A percentile compares a stretch with the other conserved stretches of the same genome.
These are phyloP conservation scores for Sipunculus nudus DNA, from an alignment of 2,888 invertebrate species.

Conservation along the genomic window DNA sequence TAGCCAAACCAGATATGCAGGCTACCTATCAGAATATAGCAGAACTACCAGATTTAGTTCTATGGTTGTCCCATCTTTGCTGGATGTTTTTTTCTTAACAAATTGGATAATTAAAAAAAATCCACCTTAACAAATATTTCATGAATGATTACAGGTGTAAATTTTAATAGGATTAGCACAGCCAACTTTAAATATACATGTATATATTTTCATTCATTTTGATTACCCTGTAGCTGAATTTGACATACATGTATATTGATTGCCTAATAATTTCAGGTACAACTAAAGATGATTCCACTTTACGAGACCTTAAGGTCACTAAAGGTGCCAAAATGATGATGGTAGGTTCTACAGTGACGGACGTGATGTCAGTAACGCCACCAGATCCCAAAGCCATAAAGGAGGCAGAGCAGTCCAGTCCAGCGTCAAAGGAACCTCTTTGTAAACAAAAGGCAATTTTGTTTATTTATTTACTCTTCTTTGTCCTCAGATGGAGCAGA, in stretches of 20 bases:
- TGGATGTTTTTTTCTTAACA: too few relatives aligned
- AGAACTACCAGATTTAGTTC: too few relatives aligned
- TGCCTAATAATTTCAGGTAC: slow-evolving; percentile 70
- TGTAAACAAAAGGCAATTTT: slow-evolving; percentile 65
- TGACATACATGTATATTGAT: neutral
- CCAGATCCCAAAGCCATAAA: slow-evolving; percentile 69
- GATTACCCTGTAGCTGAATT: neutral
- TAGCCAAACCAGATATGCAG: too few relatives aligned
- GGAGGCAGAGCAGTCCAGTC: slow-evolving; percentile 57
- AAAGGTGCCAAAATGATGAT: slow-evolving; percentile 87
- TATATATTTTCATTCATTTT: neutral
- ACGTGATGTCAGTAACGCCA: slow-evolving; percentile 83
- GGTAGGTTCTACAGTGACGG: slow-evolving; percentile 87
- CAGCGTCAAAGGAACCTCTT: slow-evolving; percentile 65
- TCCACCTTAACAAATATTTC: too few relatives aligned
- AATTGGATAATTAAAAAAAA: too few relatives aligned
- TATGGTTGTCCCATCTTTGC: too few relatives aligned
- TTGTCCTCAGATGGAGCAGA: neutral
- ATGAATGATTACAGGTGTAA: neutral
- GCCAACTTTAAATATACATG: neutral
- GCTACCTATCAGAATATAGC: too few relatives aligned
- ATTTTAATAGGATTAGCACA: neutral
- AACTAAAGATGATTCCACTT: slow-evolving; percentile 81
- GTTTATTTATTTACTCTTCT: neutral
- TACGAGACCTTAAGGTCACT: slow-evolving; percentile 80